Evolutionary conservation across 2,888 invertebrate species (phyloP), one percentile per base, ranked within the genome.

Genomic region (Plutella xylostella): DNA sequence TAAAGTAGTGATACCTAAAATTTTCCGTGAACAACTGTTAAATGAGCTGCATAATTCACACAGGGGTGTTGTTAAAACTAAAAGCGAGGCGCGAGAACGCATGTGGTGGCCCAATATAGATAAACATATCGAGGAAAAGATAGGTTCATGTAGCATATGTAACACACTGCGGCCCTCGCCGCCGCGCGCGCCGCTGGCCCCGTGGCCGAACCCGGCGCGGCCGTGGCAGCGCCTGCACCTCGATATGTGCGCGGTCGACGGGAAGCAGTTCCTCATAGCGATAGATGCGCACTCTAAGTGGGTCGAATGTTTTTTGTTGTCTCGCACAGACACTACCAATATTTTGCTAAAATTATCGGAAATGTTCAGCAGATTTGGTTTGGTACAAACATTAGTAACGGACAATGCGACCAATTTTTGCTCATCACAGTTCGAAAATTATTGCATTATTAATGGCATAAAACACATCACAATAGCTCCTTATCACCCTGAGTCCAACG

Each of bases 31-130:
- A 25, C 39, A 30, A 18, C 4, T 52, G 9, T 43, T 51, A 35
- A 43, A 48, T 11, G 48, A 52, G 25, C 30, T 50, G 15, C 51
- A 51, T 30, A 18, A 14, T 4, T 41, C 50, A 11, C 49, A 49
- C 34, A 46, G 49, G 19, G 49, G 49, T 4, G 43, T 51, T 3
- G 48, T 51, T 7, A 52, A 52, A 42, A 51, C 48, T 1, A 53
- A 53, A 46, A n/a, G 30, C 9, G 45, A 48, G 22, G 49, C 50
- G 3, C 22, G 47, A 22, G 6, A 1, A 12, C 43, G 47, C 17
- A 44, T 49, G 45, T 53, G 51, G 48, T 53, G 46, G 48, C 48
- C 47, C 0, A 34, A 45, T 50, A n/a, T n/a, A n/a, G n/a, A n/a
- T n/a, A n/a, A n/a, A n/a, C n/a, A n/a, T n/a, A n/a, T n/a, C n/a